Conservation (phyloP, 2,113 vertebrate species). For the Collichthys lucidus region DNA sequence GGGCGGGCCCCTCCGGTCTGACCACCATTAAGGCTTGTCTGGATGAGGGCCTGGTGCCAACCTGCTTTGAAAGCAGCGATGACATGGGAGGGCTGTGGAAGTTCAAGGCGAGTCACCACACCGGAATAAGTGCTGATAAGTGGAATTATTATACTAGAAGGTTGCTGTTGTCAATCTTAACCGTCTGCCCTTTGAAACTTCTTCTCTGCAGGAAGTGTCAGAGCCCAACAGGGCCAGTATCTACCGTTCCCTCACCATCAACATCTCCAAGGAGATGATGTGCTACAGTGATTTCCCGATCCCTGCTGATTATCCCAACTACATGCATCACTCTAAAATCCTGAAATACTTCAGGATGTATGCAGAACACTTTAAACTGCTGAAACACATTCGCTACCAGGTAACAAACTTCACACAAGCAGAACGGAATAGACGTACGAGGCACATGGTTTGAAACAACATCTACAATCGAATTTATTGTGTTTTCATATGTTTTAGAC, state of each 20-base stretch:
- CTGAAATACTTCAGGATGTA: conserved; percentile 90
- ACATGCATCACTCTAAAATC: conserved; percentile 89
- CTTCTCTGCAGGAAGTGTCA: conserved; percentile 71
- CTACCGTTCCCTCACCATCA: conserved; percentile 91
- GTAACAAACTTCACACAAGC: conserved; percentile 65
- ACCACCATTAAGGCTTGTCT: conserved; percentile 88
- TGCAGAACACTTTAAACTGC: conserved; percentile 86
- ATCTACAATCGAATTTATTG: neutral
- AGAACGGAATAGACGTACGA: neutral
- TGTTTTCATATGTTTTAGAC: conserved; percentile 80
- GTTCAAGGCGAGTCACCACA: conserved; percentile 78
- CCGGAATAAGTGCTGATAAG: neutral
- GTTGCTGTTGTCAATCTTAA: neutral
- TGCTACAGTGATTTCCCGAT: conserved; percentile 92
- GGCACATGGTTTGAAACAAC: neutral
- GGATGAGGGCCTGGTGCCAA: conserved; percentile 88
- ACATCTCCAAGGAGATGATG: conserved; percentile 95
- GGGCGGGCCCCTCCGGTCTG: conserved; percentile 87
- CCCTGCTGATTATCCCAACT: conserved; percentile 89
- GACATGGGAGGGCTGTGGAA: conserved; percentile 91
- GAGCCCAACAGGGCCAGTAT: conserved; percentile 75
- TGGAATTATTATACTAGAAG: neutral
- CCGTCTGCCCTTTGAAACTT: neutral
- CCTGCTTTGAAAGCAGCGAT: conserved; percentile 89
- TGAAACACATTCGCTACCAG: conserved; percentile 85